Conservation (phyloP, 2,888 invertebrate genomes). For the Himalopsyche tibetana region DNA sequence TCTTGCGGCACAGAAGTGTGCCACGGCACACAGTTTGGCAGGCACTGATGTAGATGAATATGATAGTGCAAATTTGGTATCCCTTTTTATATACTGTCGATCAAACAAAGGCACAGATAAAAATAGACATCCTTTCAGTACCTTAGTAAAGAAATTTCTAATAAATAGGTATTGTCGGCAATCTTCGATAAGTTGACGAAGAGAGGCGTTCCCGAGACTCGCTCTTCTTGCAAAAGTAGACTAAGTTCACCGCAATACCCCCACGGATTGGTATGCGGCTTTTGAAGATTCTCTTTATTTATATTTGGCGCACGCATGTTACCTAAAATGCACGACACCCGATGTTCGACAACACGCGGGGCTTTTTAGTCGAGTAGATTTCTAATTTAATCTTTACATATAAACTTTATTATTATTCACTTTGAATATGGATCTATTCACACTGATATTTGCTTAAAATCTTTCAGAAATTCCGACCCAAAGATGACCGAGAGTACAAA, state of each 20-base stretch:
- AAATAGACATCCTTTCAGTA: too few relatives aligned
- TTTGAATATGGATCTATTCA: neutral
- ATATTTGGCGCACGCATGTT: neutral
- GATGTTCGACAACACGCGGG: too few relatives aligned
- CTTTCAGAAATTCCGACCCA: constrained; percentile 22
- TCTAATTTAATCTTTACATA: neutral
- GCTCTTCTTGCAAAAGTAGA: neutral
- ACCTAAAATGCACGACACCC: constrained; percentile 1
- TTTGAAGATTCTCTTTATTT: neutral
- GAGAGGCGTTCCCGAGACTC: neutral
- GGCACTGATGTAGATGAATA: too few relatives aligned
- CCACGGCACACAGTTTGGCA: too few relatives aligned
- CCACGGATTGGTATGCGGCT: neutral
- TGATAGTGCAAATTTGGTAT: too few relatives aligned
- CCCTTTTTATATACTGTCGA: too few relatives aligned
- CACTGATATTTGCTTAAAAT: neutral
- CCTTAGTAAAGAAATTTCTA: neutral
- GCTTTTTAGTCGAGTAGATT: neutral
- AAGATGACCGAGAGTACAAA: constrained; percentile 79
- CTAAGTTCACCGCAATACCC: constrained; percentile 7
- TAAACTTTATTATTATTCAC: neutral
- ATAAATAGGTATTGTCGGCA: neutral
- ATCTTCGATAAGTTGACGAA: constrained; percentile 21
- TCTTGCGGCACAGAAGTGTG: too few relatives aligned
- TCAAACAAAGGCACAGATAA: too few relatives aligned